These are phyloP conservation scores for Seriola aureovittata DNA, from an alignment of 2,113 vertebrate genomes.

Conservation along the genomic window DNA sequence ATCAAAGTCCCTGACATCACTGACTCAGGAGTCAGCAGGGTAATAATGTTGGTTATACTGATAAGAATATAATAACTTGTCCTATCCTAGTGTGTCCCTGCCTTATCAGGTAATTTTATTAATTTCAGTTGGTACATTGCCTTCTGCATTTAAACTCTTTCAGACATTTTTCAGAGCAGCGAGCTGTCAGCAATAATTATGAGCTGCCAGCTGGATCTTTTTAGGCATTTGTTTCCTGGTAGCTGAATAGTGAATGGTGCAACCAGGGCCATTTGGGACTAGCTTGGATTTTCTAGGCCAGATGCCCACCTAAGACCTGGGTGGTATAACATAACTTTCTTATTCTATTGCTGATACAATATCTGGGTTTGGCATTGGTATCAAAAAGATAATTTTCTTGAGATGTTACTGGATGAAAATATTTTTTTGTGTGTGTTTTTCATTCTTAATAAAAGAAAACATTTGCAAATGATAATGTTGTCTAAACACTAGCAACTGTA, in stretches of 20 bases:
- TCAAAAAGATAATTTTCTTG: neutral
- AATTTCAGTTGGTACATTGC: neutral
- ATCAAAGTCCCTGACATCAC: conserved; percentile 5
- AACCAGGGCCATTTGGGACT: neutral
- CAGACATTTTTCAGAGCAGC: neutral
- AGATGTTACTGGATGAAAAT: neutral
- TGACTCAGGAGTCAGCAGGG: neutral
- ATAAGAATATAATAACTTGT: neutral
- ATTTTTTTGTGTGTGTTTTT: neutral
- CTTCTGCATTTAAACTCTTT: conserved; percentile 6
- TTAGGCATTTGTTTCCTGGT: neutral
- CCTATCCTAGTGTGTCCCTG: neutral
- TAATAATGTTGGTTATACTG: neutral
- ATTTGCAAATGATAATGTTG: no score
- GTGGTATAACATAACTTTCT: neutral
- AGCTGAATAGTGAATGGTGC: neutral
- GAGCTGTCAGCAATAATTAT: neutral
- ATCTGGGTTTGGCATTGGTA: neutral
- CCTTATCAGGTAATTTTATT: conserved; percentile 18
- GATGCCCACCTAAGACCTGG: neutral
- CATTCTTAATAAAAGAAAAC: neutral
- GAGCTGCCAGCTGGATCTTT: neutral
- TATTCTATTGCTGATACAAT: neutral
- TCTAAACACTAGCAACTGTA: no score
- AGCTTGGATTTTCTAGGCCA: no score